Base-by-base conservation (phyloP, 2,888 invertebrate species). In the Boloria selene region DNA sequence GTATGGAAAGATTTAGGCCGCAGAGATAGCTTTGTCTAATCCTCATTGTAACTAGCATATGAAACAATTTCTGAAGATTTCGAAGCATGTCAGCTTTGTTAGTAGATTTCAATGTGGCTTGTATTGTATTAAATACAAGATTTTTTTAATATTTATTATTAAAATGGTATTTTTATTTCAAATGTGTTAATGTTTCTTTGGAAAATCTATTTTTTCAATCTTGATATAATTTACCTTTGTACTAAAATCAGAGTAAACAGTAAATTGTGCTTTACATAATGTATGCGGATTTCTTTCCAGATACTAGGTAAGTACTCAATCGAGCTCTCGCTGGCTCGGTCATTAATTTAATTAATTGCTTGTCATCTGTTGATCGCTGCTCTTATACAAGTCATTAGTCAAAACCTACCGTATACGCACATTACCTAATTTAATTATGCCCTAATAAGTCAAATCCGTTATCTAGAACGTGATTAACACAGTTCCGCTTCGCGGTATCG, bases 301-400 rank as follows among this genome's bases (percentile, higher is more conserved):
- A 71, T 65, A 66, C 61, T 56, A 47, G 58, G 54, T 53, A 38
- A 65, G 62, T 66, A 61, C 58, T 45, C 63, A 65, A 69, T 70
- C 69, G 68, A 69, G 69, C 55, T 56, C 54, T 63, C 54, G 72
- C 70, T 76, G 73, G 73, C 73, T 68, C 69, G 65, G 80, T 84
- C 80, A 87, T 89, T 87, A 88, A 88, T 88, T 82, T 73, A 79
- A 85, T 84, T 88, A 89, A 89, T 88, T 85, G 84, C 83, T 81
- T 86, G 86, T 87, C 87, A 87, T 85, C 86, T 87, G 86, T 86
- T 87, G 87, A 88, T 87, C 82, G 84, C 81, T 79, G 78, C 78
- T 77, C 79, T 79, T 79, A 80, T 78, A 79, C 76, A 77, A 77
- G 82, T 83, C 86, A 88, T 88, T 88, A 85, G 83, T 88, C 87